phyloP scores from a whole-genome alignment of 2,113 vertebrate species.

The Trochalopteron elliotii region DNA sequence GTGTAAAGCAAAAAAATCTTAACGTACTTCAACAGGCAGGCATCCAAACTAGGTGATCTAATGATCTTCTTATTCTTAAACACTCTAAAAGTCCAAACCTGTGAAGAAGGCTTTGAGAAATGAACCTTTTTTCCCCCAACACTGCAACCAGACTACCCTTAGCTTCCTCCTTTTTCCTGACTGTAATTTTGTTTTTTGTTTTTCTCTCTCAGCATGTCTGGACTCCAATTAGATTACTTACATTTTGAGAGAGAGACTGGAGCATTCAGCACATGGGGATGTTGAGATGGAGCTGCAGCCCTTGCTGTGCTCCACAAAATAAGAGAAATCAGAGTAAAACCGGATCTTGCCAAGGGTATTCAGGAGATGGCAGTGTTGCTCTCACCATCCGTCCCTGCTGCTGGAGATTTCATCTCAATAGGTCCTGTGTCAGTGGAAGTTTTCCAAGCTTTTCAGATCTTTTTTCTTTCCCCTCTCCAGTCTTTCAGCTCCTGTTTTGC shows the following conservation, averaged over 20 bases:
- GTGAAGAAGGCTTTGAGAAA: neutral
- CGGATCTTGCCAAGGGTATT: slow-evolving; percentile 22
- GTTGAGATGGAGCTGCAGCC: neutral
- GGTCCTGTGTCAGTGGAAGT: neutral
- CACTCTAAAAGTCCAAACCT: neutral
- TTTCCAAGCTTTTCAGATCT: slow-evolving; percentile 13
- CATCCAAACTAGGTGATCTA: neutral
- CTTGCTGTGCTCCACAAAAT: neutral
- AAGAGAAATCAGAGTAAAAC: neutral
- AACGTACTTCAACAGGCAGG: neutral
- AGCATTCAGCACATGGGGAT: fast-evolving
- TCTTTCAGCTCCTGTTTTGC: neutral
- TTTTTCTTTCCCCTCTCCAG: neutral
- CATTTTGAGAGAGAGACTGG: neutral
- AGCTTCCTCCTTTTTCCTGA: neutral
- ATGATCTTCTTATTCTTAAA: neutral
- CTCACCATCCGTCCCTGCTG: neutral
- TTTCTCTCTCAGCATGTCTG: neutral
- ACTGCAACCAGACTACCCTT: neutral
- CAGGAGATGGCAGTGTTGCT: slow-evolving; percentile 66
- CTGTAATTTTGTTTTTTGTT: neutral
- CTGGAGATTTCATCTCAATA: neutral
- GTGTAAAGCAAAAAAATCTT: neutral
- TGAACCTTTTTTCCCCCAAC: neutral
- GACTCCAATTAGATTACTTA: neutral